Base-by-base conservation (phyloP, 2,797 vertebrate species). In the Esox masquinongy region DNA sequence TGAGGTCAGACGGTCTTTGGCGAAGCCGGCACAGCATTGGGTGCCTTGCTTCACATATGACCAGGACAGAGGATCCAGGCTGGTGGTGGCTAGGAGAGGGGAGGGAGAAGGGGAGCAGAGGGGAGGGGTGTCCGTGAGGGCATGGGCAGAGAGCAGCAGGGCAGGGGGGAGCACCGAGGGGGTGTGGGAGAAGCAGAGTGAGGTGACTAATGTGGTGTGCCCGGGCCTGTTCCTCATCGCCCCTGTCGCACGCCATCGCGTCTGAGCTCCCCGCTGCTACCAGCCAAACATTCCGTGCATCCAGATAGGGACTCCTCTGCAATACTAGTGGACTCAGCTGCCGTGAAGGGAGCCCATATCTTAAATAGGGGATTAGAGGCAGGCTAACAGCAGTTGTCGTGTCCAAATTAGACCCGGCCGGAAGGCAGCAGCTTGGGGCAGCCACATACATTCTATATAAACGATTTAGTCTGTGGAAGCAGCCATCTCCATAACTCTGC, bases 311-410 rank as follows among this genome's bases (percentile, higher is more conserved):
- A 73, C 73, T 74, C 67, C 26, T 70, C 72, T 76, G 82, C 72
- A 77, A 79, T 74, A 68, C 22, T 68, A 79, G 76, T 74, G 82
- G 74, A 61, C 79, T 73, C 86, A 87, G 86, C 87, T 87, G 84
- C 85, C 82, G 82, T 77, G 74, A 70, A 16, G 74, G 83, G 80
- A 77, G 77, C 78, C 73, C 53, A 61, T 77, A 85, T 84, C 79
- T 82, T 82, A 81, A 83, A 78, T 84, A 73, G 74, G 24, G 86
- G 83, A 89, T 90, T 87, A 90, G 56, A 73, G 36, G 11, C 75
- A 43, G 80, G 72, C 72, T 80, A 76, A 7, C 39, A 43, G 84
- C 86, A 91, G 82, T 87, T 91, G 88, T 82, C 82, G 75, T 80
- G 70, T 72, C 80, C 79, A 83, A 86, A 85, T 80, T 77, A 86